Conservation (phyloP, 2,888 invertebrate species). For the Yponomeuta sedellus region DNA sequence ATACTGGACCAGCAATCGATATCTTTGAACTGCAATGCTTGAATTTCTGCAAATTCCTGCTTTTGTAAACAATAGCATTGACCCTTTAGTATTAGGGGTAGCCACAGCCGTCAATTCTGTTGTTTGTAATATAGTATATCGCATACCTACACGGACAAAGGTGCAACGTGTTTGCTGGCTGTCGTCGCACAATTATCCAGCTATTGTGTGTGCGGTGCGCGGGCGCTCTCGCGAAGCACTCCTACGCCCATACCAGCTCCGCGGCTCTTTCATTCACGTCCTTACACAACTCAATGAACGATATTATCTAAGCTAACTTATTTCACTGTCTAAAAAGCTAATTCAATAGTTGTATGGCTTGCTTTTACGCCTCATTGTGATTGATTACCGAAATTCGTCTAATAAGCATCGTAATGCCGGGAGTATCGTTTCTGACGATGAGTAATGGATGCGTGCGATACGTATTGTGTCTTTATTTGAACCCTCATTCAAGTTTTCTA, state of each 20-base stretch:
- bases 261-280: constrained; percentile 50
- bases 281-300: constrained; percentile 45
- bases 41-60: background rate
- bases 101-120: background rate
- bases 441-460: constrained; percentile 26
- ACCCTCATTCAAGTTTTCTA: background rate
- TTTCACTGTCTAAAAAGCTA: constrained; percentile 51
- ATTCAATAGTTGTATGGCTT: constrained; percentile 44
- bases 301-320: constrained; percentile 57
- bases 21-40: background rate
- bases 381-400: constrained; percentile 49
- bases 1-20: background rate
- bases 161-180: constrained; percentile 32
- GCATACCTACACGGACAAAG: background rate
- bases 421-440: constrained; percentile 30
- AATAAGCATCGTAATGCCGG: constrained; percentile 40
- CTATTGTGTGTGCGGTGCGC: constrained; percentile 56
- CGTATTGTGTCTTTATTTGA: constrained; percentile 14
- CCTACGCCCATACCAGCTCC: constrained; percentile 63
- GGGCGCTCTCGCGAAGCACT: constrained; percentile 50
- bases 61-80: no score
- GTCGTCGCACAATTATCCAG: constrained; percentile 71
- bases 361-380: constrained; percentile 47
- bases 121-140: background rate
- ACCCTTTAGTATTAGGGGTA: background rate